Conservation (phyloP, 2,113 vertebrate species). For the Smithornis capensis region DNA sequence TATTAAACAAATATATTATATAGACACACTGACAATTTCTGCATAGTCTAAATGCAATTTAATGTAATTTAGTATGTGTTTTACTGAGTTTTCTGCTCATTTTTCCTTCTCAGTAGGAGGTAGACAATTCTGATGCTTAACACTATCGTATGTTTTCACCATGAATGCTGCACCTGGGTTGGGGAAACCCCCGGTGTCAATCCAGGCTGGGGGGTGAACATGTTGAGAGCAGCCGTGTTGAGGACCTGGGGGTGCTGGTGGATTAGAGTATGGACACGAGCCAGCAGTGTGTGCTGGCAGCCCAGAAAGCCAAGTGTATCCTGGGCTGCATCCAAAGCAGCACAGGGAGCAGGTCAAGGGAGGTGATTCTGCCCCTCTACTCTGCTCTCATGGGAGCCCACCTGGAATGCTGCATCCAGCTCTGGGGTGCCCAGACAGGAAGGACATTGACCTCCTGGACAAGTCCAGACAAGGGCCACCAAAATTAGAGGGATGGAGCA, state of each 20-base stretch:
- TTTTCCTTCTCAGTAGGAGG: not conserved
- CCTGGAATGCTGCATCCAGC: not conserved
- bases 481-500: not conserved
- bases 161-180: accelerated
- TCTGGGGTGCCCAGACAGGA: not conserved
- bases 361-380: not conserved
- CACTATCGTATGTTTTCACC: not conserved
- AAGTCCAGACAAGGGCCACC: not conserved
- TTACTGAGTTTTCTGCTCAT: not conserved
- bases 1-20: not conserved
- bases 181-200: not conserved
- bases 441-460: no score
- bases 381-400: not conserved
- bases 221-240: not conserved
- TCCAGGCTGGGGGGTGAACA: not conserved
- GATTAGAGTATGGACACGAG: not conserved
- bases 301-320: not conserved
- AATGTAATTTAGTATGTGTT: not conserved
- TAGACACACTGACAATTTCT: not conserved
- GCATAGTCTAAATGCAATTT: not conserved
- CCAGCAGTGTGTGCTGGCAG: not conserved
- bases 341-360: not conserved
- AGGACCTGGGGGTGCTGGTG: not conserved
- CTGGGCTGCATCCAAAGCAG: not conserved
- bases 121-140: not conserved